A percentile compares a stretch with the other conserved stretches of the same genome.
These are phyloP conservation scores for Empis stercorea DNA, from an alignment of 2,888 invertebrate genomes.

Conservation along the genomic window DNA sequence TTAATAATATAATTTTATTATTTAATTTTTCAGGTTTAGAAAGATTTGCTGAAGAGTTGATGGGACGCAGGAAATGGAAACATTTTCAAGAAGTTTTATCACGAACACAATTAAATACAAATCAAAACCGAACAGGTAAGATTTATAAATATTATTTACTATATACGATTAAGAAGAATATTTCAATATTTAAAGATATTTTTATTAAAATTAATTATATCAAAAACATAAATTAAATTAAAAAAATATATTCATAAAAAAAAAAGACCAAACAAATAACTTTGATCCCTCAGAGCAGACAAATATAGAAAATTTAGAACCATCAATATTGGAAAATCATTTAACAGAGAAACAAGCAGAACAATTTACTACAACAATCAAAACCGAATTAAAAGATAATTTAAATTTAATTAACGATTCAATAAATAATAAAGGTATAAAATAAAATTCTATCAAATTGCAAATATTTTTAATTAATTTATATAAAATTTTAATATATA, in stretches of 20 bases:
- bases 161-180: too few species aligned
- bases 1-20: background rate
- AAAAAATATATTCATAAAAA: background rate
- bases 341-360: background rate
- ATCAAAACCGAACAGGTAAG: slow-evolving; percentile 17
- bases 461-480: background rate
- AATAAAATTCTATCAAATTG: background rate
- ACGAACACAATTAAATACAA: slow-evolving; percentile 37
- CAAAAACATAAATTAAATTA: too few species aligned
- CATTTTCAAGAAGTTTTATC: slow-evolving; percentile 70
- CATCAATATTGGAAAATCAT: background rate
- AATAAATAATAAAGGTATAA: background rate
- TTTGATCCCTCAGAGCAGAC: background rate
- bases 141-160: background rate
- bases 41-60: slow-evolving; percentile 93
- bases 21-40: slow-evolving; percentile 62
- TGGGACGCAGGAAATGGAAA: slow-evolving; percentile 94
- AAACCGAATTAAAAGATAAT: background rate
- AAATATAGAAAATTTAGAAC: slow-evolving; percentile 1
- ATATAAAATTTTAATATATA: background rate
- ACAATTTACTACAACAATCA: background rate
- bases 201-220: too few species aligned
- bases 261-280: background rate
- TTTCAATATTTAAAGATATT: too few species aligned
- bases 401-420: background rate